A percentile compares a stretch with the other conserved stretches of the same genome.
Evolutionary conservation across 2,113 vertebrate genomes (phyloP).

Genomic region (Silurus meridionalis): DNA sequence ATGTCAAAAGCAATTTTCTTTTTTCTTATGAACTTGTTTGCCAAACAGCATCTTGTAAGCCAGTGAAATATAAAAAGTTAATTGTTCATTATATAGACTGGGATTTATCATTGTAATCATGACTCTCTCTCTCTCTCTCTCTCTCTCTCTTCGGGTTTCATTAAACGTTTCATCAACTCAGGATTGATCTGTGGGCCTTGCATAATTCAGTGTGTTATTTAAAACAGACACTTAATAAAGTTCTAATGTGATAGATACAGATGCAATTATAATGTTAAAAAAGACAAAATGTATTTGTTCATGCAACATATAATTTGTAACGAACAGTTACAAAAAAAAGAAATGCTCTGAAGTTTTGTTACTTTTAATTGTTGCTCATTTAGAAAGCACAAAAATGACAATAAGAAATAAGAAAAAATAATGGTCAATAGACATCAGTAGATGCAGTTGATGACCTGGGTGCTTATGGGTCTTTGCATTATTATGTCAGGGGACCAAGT

Average conservation of each 20-base stretch:
- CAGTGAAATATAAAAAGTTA: constrained; percentile 57
- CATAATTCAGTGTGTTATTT: constrained; percentile 49
- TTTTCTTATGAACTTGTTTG: constrained; percentile 59
- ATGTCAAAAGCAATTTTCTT: constrained; percentile 59
- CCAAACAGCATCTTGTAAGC: constrained; percentile 52
- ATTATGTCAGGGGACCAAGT: constrained; percentile 22
- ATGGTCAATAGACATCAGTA: not conserved
- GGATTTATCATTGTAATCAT: constrained; percentile 58
- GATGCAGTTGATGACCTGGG: not conserved
- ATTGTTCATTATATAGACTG: constrained; percentile 57
- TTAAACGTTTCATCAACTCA: constrained; percentile 62
- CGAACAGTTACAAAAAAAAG: no score
- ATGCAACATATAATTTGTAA: not conserved
- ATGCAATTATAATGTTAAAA: not conserved
- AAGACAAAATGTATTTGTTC: not conserved
- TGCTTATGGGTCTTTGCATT: constrained; percentile 6
- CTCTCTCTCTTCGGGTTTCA: constrained; percentile 47
- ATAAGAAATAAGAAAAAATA: not conserved
- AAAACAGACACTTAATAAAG: constrained; percentile 56
- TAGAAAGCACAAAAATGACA: not conserved
- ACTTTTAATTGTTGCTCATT: not conserved
- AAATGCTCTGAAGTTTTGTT: not conserved
- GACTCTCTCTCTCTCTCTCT: constrained; percentile 11
- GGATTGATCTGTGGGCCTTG: constrained; percentile 54
- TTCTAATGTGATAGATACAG: constrained; percentile 46